Evolutionary conservation across 2,888 invertebrate species (phyloP).

Genomic region (Geophilus truncorum): DNA sequence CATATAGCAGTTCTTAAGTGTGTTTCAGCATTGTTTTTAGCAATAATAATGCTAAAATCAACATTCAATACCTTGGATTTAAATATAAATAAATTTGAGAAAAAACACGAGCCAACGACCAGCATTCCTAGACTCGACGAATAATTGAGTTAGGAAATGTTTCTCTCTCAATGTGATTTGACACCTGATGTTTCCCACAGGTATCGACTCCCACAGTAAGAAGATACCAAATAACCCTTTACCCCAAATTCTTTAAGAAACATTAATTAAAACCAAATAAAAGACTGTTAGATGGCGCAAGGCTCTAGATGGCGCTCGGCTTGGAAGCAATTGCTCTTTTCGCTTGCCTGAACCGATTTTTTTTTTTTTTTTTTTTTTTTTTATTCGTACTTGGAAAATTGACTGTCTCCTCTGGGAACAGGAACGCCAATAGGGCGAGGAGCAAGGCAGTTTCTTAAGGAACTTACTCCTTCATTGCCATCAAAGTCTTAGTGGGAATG

Average conservation of each 20-base stretch:
- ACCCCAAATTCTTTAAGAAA: no score
- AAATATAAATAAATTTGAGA: no score
- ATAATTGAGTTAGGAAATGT: not conserved
- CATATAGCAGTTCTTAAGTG: no score
- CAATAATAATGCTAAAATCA: no score
- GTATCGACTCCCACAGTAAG: not conserved
- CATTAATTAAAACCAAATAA: no score
- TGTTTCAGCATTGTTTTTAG: no score
- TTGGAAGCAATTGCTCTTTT: not conserved
- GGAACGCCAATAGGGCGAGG: not conserved
- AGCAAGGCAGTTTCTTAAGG: not conserved
- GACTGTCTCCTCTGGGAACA: not conserved
- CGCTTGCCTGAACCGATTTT: not conserved
- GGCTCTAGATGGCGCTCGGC: not conserved
- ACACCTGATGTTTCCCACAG: not conserved
- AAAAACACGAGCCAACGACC: not conserved
- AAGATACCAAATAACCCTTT: no score
- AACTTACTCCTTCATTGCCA: not conserved
- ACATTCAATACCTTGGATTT: no score
- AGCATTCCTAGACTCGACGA: not conserved
- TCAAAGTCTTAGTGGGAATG: not conserved
- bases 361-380: not conserved
- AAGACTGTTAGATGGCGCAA: conserved; percentile 1
- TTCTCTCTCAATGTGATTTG: not conserved
- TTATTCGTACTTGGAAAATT: not conserved